Base-by-base conservation (phyloP, 2,113 vertebrate species). In the Heterotilapia buettikoferi region DNA sequence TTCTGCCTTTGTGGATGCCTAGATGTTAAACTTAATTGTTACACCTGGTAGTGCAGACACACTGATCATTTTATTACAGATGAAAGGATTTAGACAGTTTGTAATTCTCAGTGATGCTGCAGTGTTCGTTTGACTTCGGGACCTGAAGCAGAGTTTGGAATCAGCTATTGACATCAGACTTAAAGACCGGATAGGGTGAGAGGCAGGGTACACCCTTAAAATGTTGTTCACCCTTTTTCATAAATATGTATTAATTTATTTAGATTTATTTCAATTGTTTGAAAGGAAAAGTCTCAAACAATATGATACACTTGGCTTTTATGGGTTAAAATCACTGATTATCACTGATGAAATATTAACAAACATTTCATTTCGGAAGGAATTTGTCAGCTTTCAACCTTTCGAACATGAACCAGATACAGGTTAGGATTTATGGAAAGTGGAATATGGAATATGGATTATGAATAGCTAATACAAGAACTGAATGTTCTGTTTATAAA, bases 261-360 rank as follows among this genome's bases (percentile, higher is more conserved):
- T 61, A 0, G 2, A 61, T 61, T 18, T 31, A 18, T 10, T 33
- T 63, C 0, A 3, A 63, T 63, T 63, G 9, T 63, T 63, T 6
- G 16, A 63, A 63, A 33, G 5, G 59, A 11, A 63, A 63, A 33
- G 59, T 63, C 29, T 63, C 29, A 33, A 63, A 63, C 18, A 11
- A 33, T 33, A 63, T 4, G 59, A 33, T 63, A 33, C 19, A 1
- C 29, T 63, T 33, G 16, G 16, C 59, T 63, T 63, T 33, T 4
- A 33, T 11, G 29, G 19, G 10, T 68, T 68, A 13, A 68, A 40
- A 63, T 63, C 29, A 63, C 56, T 29, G n/a, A 68, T 24, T 1
- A 5, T 21, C 4, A 13, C 11, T 71, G 12, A 40, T 14, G 7
- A 43, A 43, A 24, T 40, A 43, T 14, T 40, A 14, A 14, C 11